These are phyloP conservation scores for Hestina assimilis DNA, from an alignment of 1,140 invertebrate species.

Conservation along the genomic window DNA sequence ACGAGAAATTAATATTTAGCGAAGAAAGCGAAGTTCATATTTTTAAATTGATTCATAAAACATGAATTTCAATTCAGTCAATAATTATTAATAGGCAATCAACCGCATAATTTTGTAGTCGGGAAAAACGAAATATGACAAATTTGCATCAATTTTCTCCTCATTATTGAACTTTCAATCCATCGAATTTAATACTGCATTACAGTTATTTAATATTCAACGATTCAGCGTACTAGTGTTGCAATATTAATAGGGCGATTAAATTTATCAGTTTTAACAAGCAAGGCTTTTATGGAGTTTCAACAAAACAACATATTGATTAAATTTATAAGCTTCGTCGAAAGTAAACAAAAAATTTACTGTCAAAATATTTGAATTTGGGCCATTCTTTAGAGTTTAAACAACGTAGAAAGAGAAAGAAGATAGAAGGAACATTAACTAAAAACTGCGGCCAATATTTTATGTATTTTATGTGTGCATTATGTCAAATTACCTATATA, in stretches of 20 bases:
- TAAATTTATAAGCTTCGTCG: too few species aligned
- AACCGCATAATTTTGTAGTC: not conserved
- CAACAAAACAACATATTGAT: too few species aligned
- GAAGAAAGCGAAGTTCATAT: too few species aligned
- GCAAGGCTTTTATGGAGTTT: not conserved
- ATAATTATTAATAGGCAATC: constrained; percentile 10
- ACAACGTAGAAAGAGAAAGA: too few species aligned
- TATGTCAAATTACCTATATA: too few species aligned
- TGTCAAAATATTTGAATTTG: too few species aligned
- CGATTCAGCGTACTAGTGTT: not conserved
- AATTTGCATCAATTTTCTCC: constrained; percentile 12
- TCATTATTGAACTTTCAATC: constrained; percentile 13
- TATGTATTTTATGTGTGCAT: too few species aligned
- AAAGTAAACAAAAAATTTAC: too few species aligned
- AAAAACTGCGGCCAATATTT: too few species aligned
- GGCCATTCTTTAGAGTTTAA: too few species aligned
- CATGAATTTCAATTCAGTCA: constrained; percentile 7
- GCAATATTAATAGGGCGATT: constrained; percentile 5
- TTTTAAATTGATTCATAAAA: constrained; percentile 1
- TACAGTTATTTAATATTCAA: constrained; percentile 12
- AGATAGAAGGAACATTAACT: too few species aligned
- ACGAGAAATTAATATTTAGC: too few species aligned
- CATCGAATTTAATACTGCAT: constrained; percentile 13
- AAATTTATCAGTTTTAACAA: not conserved
- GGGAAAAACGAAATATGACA: constrained; percentile 9